Base-by-base conservation (phyloP, 1,140 invertebrate species). In the Drosophila mauritiana region DNA sequence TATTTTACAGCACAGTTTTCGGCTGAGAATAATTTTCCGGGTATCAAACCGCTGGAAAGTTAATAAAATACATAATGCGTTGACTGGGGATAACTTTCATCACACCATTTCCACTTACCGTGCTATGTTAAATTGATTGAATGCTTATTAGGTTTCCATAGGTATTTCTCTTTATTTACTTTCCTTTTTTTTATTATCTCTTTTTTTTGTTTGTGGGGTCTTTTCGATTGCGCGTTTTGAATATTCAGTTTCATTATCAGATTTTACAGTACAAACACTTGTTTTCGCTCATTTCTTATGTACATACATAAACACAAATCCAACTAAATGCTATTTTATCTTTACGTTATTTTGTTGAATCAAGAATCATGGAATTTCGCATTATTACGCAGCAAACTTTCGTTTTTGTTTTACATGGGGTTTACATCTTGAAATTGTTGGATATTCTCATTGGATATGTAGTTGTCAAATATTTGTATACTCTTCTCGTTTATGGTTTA, bases 101-200 rank as follows among this genome's bases (percentile, higher is more conserved):
- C 6, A 27, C 5, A 27, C 27, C 27, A 27, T 27, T 31, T 31
- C 7, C 7, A 65, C 63, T 62, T 40, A 67, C 63, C 34, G 27
- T 13, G 22, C 0, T 6, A 4, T 1, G 10, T 0, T 17, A 52
- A 34, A 45, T 39, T 43, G 17, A 39, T 45, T 27, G 31, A 45
- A 45, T n/a, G 15, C 39, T 12, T 12, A 31, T 37, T 39, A 25
- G 11, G 20, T 56, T 74, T 80, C 25, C 53, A 72, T 85, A 84
- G 43, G 46, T 80, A 85, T 85, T 72, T 78, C 49, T 69, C 59
- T 82, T 83, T 83, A 83, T 83, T 81, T 75, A 70, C 62, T 80
- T 69, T 73, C 45, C 27, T 51, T 52, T 55, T 55, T 65, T 49
- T 31, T 22, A 22, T 22, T 3, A 22, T 51, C 48, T 55, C 62